Conservation (phyloP, 2,113 vertebrate genomes). For the Hippocampus guttulatus region DNA sequence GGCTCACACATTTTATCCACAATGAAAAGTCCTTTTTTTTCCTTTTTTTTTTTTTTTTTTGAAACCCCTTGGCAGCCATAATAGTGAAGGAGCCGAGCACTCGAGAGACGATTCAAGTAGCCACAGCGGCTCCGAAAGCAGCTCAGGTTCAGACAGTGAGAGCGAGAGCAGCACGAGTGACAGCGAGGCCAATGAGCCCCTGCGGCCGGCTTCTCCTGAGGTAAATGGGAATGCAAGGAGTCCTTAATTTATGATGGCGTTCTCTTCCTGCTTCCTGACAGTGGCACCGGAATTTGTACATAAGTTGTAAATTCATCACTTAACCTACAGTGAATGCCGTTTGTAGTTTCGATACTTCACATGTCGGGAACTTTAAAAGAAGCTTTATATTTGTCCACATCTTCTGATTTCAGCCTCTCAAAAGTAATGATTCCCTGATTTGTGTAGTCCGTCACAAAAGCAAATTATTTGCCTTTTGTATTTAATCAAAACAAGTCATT, state of each 20-base stretch:
- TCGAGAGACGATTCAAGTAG: slow-evolving; percentile 94
- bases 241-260: background rate
- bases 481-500: too few relatives aligned
- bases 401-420: too few relatives aligned
- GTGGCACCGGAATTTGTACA: background rate
- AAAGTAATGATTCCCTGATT: too few relatives aligned
- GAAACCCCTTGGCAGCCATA: slow-evolving; percentile 66
- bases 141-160: slow-evolving; percentile 96
- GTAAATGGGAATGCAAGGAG: slow-evolving; percentile 58
- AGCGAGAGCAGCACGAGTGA: slow-evolving; percentile 97
- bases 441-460: too few relatives aligned
- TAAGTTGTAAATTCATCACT: background rate
- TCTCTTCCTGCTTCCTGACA: background rate
- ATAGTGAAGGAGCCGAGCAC: slow-evolving; percentile 87
- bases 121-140: slow-evolving; percentile 96
- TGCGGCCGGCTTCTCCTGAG: slow-evolving; percentile 87
- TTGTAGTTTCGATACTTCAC: too few relatives aligned
- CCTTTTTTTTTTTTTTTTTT: background rate
- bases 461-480: too few relatives aligned
- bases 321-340: background rate
- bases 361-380: too few relatives aligned
- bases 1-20: background rate
- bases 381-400: too few relatives aligned
- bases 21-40: background rate
- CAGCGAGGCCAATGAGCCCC: slow-evolving; percentile 92